phyloP scores from a whole-genome alignment of 1,140 invertebrate species.

The Drosophila saltans region DNA sequence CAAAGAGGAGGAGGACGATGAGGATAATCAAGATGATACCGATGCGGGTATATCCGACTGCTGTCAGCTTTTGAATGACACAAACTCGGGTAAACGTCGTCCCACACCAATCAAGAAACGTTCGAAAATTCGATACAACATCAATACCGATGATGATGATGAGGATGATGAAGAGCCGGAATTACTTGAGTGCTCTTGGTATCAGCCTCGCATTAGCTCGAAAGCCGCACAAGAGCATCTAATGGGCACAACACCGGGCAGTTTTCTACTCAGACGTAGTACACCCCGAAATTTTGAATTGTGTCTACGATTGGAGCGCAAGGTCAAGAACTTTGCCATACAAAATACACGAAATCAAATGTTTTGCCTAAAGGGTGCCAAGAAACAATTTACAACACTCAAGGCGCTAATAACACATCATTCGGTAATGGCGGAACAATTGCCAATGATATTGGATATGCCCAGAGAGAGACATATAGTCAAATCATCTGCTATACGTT shows the following conservation, averaged over 20 bases:
- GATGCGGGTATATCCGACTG: conserved; percentile 74
- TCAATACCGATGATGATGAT: conserved; percentile 48
- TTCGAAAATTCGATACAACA: conserved; percentile 38
- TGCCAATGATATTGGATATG: conserved; percentile 94
- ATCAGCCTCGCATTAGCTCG: conserved; percentile 68
- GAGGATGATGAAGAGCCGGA: conserved; percentile 57
- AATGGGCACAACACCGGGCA: conserved; percentile 55
- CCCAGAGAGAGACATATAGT: conserved; percentile 85
- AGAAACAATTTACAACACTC: conserved; percentile 96
- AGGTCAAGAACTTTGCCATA: conserved; percentile 65
- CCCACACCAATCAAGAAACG: conserved; percentile 46
- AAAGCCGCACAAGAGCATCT: conserved; percentile 69
- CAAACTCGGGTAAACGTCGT: conserved; percentile 39
- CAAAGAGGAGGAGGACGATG: conserved; percentile 48
- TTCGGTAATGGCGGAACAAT: conserved; percentile 96
- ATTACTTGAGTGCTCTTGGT: conserved; percentile 64
- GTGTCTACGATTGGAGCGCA: conserved; percentile 61
- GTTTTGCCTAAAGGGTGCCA: conserved; percentile 90
- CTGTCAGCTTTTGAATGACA: conserved; percentile 68
- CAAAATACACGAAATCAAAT: conserved; percentile 60
- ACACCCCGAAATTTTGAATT: conserved; percentile 61
- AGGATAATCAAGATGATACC: conserved; percentile 46
- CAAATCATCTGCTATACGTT: conserved; percentile 60
- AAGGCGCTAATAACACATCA: conserved; percentile 96
- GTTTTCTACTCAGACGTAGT: conserved; percentile 69